Percentiles rank a stretch among this genome's conserved stretches.
Evolutionary conservation across 2,797 vertebrate genomes (phyloP).

Genomic region (Urophycis tenuis): DNA sequence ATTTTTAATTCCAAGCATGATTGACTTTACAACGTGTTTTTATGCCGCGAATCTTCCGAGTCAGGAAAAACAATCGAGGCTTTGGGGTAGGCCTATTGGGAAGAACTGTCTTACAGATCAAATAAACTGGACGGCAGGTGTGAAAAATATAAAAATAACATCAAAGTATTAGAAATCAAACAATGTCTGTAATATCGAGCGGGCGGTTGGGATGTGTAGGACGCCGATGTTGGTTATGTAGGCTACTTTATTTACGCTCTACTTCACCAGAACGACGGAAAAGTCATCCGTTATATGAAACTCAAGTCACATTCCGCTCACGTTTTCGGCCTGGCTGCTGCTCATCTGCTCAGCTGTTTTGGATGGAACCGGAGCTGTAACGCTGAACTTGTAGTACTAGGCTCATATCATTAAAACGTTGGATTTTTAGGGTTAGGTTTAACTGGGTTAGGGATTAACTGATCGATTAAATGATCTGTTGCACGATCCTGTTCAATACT

Average conservation of each 20-base stretch:
- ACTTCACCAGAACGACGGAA: not conserved
- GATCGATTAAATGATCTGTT: not conserved
- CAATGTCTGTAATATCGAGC: too few relatives aligned
- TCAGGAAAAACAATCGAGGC: constrained; percentile 3
- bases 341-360: constrained; percentile 25
- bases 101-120: not conserved
- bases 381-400: not conserved
- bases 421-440: too few relatives aligned
- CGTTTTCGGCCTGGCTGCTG: constrained; percentile 48
- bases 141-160: too few relatives aligned
- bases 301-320: constrained; percentile 60
- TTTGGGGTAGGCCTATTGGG: not conserved
- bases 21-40: constrained; percentile 42
- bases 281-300: constrained; percentile 27
- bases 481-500: not conserved
- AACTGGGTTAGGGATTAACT: too few relatives aligned
- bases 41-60: constrained; percentile 25
- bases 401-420: not conserved
- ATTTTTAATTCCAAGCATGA: constrained; percentile 16
- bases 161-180: too few relatives aligned
- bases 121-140: not conserved
- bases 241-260: not conserved
- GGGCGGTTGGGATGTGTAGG: too few relatives aligned
- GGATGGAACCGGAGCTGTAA: not conserved
- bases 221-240: too few relatives aligned